phyloP scores from a whole-genome alignment of 1,140 invertebrate genomes.

The Diabrotica virgifera region DNA sequence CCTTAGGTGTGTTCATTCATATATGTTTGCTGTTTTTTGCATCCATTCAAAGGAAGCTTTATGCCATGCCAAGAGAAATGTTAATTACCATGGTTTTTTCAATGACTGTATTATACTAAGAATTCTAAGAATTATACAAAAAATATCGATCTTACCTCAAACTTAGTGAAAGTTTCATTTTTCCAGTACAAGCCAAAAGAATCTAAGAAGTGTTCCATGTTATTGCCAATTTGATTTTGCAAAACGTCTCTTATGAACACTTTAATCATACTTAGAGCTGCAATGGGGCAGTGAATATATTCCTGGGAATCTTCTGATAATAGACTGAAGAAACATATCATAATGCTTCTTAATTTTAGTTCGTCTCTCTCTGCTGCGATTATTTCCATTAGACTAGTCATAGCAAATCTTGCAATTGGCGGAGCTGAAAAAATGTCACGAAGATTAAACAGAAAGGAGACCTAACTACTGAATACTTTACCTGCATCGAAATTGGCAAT shows the following conservation, averaged over 20 bases:
- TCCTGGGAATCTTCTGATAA: constrained; percentile 16
- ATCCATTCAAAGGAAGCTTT: too few species aligned
- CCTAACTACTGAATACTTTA: background rate
- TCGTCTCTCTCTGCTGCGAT: constrained; percentile 22
- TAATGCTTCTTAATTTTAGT: constrained; percentile 21
- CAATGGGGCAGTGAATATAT: constrained; percentile 12
- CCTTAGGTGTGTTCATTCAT: too few species aligned
- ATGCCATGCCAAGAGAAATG: too few species aligned
- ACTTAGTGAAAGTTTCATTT: constrained; percentile 18
- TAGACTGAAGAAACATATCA: constrained; percentile 24
- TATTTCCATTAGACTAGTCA: constrained; percentile 24
- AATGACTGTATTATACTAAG: too few species aligned
- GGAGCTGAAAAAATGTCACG: constrained; percentile 15
- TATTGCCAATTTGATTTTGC: constrained; percentile 22
- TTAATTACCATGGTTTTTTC: too few species aligned
- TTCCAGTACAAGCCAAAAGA: constrained; percentile 21
- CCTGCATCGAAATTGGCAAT: constrained; percentile 6
- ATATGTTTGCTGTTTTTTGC: too few species aligned
- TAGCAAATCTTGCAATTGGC: constrained; percentile 11
- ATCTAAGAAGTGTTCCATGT: constrained; percentile 27
- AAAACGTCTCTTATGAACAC: constrained; percentile 24
- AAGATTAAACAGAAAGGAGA: background rate
- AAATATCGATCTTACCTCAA: constrained; percentile 16
- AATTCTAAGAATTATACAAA: too few species aligned
- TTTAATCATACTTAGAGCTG: constrained; percentile 19